Conservation (phyloP, 2,797 vertebrate species). For the Dendrocincla tyrannina region DNA sequence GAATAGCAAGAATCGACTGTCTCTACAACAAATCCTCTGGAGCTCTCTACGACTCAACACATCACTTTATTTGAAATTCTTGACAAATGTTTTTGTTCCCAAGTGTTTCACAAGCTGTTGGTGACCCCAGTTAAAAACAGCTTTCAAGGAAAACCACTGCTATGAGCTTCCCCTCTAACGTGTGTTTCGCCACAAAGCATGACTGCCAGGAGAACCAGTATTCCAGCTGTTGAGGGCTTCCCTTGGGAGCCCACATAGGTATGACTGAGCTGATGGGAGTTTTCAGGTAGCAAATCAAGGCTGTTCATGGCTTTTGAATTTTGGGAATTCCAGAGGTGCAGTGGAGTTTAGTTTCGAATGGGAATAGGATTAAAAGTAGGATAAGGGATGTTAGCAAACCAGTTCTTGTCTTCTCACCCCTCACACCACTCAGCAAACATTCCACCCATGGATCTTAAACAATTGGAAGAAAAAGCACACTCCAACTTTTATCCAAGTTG, state of each 20-base stretch:
- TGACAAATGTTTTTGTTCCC: neutral
- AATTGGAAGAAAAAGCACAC: neutral
- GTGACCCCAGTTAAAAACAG: neutral
- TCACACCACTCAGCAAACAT: neutral
- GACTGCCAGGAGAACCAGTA: neutral
- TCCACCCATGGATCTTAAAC: neutral
- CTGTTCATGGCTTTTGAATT: neutral
- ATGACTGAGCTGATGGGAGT: neutral
- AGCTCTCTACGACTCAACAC: neutral
- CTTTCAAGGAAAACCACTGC: neutral
- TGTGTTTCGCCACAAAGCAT: neutral
- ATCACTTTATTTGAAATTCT: neutral
- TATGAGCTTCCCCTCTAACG: neutral
- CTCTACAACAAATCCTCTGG: neutral
- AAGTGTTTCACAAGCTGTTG: neutral
- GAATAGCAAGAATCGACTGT: fast-evolving
- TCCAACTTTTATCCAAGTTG: neutral
- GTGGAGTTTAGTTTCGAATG: neutral
- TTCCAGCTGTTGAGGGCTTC: neutral
- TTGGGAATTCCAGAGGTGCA: neutral
- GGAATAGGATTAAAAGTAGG: slow-evolving; percentile 12
- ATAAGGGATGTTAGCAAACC: neutral
- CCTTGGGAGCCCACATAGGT: neutral
- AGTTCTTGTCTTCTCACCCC: neutral
- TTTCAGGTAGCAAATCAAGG: neutral